A percentile compares a stretch with the other conserved stretches of the same genome.
Evolutionary conservation across 2,888 invertebrate species (phyloP).

Genomic region (Patella depressa): DNA sequence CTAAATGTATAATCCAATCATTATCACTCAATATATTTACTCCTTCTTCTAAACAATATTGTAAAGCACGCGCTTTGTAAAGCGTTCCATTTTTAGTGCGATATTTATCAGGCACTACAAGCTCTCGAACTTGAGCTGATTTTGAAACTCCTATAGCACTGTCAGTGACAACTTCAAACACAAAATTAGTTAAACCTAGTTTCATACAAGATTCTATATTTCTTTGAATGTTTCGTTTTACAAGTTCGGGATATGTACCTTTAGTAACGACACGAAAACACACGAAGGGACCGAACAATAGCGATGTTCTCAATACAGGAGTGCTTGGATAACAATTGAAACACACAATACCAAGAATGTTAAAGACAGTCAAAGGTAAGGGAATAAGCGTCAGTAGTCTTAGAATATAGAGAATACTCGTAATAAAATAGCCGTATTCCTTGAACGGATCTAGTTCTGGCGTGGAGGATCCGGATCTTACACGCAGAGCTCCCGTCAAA

Average conservation of each 20-base stretch:
- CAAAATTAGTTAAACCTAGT: constrained; percentile 52
- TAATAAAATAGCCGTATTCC: constrained; percentile 44
- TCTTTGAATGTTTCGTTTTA: constrained; percentile 37
- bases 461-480: background rate
- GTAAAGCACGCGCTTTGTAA: constrained; percentile 61
- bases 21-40: constrained; percentile 49
- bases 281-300: constrained; percentile 52
- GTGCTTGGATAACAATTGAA: constrained; percentile 53
- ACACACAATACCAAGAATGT: constrained; percentile 54
- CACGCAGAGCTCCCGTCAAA: too few relatives aligned
- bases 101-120: constrained; percentile 54
- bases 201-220: constrained; percentile 50
- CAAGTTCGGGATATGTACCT: constrained; percentile 46
- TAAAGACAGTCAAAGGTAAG: constrained; percentile 53
- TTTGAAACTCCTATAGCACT: constrained; percentile 44
- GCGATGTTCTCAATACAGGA: constrained; percentile 55
- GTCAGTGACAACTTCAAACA: constrained; percentile 57
- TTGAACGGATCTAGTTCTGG: constrained; percentile 43
- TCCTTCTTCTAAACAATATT: constrained; percentile 53
- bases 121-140: constrained; percentile 42
- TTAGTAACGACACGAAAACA: constrained; percentile 52
- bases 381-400: constrained; percentile 49
- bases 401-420: constrained; percentile 47
- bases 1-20: constrained; percentile 65
- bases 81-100: constrained; percentile 44